Conservation (phyloP, 2,888 invertebrate genomes). For the Plusia festucae region DNA sequence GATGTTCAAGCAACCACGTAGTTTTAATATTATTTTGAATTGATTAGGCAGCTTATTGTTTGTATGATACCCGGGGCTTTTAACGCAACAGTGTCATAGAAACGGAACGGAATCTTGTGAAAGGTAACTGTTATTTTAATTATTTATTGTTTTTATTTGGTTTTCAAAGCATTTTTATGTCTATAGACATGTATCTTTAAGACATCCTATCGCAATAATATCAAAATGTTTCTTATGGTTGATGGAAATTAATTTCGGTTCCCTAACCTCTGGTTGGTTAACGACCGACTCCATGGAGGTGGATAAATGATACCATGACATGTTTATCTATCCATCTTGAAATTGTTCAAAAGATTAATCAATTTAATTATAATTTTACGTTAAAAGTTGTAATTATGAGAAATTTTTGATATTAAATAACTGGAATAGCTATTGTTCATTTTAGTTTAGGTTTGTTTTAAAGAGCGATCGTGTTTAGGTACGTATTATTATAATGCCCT, state of each 20-base stretch:
- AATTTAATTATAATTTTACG: constrained; percentile 38
- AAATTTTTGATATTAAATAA: constrained; percentile 33
- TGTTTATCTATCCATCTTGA: constrained; percentile 45
- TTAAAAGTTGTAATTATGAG: constrained; percentile 41
- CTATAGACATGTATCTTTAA: constrained; percentile 34
- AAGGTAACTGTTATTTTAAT: constrained; percentile 44
- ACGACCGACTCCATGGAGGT: constrained; percentile 9
- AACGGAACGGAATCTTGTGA: constrained; percentile 27
- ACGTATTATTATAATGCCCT: constrained; percentile 46
- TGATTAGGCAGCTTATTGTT: constrained; percentile 44
- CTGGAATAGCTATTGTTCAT: constrained; percentile 27
- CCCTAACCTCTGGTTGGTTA: constrained; percentile 8
- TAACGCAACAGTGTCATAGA: constrained; percentile 24
- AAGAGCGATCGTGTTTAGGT: constrained; percentile 50
- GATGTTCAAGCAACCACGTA: constrained; percentile 55
- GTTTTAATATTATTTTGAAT: constrained; percentile 50
- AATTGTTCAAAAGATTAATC: constrained; percentile 31
- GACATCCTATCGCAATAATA: constrained; percentile 1
- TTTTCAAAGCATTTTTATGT: constrained; percentile 35
- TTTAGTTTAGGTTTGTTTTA: constrained; percentile 45
- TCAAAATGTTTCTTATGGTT: not conserved
- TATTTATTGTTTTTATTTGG: constrained; percentile 45
- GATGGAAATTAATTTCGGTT: not conserved
- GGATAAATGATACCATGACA: constrained; percentile 28
- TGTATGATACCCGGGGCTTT: constrained; percentile 27